Conservation (phyloP, 2,797 vertebrate species). For the Manis javanica region DNA sequence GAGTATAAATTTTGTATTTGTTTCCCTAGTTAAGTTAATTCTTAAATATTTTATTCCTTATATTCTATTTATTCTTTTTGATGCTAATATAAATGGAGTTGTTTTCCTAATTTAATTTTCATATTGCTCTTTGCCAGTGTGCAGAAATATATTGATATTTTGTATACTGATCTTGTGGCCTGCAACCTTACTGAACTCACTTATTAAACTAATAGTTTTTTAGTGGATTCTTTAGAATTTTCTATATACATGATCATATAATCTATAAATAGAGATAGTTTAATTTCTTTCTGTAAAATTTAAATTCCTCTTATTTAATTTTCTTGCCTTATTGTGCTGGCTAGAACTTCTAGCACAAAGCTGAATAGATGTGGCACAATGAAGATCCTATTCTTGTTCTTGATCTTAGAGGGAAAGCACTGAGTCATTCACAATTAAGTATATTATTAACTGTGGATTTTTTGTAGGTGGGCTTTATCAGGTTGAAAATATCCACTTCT, state of each 20-base stretch:
- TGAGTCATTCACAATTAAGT: neutral
- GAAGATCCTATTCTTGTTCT: neutral
- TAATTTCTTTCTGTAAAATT: neutral
- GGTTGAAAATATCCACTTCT: neutral
- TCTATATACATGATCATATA: neutral
- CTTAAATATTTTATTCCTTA: neutral
- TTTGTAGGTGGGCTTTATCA: neutral
- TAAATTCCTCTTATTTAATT: neutral
- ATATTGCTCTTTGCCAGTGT: neutral
- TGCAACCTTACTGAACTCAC: neutral
- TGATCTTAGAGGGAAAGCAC: neutral
- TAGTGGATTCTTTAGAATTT: neutral
- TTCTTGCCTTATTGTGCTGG: neutral
- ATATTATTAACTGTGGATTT: neutral
- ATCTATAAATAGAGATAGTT: neutral
- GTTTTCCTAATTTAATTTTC: conserved; percentile 11
- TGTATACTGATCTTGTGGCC: neutral
- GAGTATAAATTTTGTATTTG: neutral
- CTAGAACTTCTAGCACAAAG: neutral
- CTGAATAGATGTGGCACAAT: neutral
- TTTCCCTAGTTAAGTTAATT: neutral
- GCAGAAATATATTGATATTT: neutral
- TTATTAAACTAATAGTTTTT: neutral
- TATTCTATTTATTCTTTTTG: neutral
- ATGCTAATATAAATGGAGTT: neutral